Evolutionary conservation across 2,797 vertebrate species (phyloP).

Genomic region (Melopsittacus undulatus): DNA sequence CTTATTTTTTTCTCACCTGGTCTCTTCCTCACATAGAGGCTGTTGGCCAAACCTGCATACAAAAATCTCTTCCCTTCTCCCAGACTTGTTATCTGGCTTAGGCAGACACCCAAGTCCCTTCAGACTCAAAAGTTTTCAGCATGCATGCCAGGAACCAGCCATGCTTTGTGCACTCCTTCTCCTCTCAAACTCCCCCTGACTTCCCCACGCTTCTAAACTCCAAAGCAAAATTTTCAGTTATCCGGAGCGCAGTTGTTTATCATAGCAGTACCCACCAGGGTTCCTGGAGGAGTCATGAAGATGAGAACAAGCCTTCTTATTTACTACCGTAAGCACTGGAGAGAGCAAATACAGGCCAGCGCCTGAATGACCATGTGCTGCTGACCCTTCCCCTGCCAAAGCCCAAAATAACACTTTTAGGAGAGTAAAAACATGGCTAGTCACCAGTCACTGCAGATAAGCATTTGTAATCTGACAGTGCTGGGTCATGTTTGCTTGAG

Average conservation of each 20-base stretch:
- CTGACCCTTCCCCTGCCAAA: constrained; percentile 12
- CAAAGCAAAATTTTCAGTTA: background rate
- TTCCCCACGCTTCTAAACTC: background rate
- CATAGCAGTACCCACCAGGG: background rate
- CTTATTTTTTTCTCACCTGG: background rate
- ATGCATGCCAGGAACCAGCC: background rate
- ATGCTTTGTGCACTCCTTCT: background rate
- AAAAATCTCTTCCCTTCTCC: background rate
- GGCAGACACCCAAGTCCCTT: constrained; percentile 27
- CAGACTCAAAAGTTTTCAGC: constrained; percentile 11
- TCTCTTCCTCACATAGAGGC: background rate
- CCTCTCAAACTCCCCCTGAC: background rate
- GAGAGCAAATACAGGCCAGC: background rate
- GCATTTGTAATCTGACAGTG: constrained; percentile 27
- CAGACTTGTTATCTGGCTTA: constrained; percentile 22
- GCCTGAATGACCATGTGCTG: background rate
- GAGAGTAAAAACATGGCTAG: constrained; percentile 21
- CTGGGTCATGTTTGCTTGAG: constrained; percentile 47
- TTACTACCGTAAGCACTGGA: background rate
- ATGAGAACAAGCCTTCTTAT: background rate
- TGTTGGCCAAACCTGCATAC: background rate
- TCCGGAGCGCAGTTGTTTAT: background rate
- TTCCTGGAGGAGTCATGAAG: background rate
- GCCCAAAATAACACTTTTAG: constrained; percentile 36
- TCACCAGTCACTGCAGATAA: constrained; percentile 47